Conservation (phyloP, 2,888 invertebrate species). For the Nephrotoma guestfalica region DNA sequence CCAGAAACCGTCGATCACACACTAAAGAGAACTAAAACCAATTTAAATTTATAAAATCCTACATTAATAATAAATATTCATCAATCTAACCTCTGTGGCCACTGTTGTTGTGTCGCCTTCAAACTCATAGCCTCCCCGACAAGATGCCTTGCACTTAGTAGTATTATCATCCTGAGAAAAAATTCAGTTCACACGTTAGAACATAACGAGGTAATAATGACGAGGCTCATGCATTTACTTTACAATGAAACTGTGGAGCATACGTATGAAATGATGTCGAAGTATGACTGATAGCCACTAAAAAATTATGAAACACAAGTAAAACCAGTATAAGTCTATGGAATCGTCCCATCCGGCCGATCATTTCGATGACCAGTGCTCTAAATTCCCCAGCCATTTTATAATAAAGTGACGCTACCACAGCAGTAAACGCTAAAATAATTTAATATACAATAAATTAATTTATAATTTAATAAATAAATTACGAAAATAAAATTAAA, state of each 20-base stretch:
- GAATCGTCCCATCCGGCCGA: conserved; percentile 12
- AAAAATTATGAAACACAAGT: conserved; percentile 27
- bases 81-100: not conserved
- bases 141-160: not conserved
- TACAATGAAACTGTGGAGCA: conserved; percentile 27
- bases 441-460: no score
- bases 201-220: no score
- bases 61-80: not conserved
- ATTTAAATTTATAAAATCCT: not conserved
- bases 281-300: conserved; percentile 30
- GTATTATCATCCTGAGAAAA: not conserved
- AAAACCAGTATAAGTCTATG: conserved; percentile 25
- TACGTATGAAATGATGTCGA: conserved; percentile 28
- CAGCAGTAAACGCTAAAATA: no score
- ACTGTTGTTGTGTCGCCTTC: not conserved
- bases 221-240: conserved; percentile 19
- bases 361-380: not conserved
- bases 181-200: no score
- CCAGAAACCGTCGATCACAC: conserved; percentile 25
- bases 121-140: not conserved
- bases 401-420: no score
- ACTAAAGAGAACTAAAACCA: conserved; percentile 18
- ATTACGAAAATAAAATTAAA: no score
- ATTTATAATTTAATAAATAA: no score
- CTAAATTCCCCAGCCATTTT: not conserved